phyloP scores from a whole-genome alignment of 1,140 invertebrate genomes.

The Conus betulinus region DNA sequence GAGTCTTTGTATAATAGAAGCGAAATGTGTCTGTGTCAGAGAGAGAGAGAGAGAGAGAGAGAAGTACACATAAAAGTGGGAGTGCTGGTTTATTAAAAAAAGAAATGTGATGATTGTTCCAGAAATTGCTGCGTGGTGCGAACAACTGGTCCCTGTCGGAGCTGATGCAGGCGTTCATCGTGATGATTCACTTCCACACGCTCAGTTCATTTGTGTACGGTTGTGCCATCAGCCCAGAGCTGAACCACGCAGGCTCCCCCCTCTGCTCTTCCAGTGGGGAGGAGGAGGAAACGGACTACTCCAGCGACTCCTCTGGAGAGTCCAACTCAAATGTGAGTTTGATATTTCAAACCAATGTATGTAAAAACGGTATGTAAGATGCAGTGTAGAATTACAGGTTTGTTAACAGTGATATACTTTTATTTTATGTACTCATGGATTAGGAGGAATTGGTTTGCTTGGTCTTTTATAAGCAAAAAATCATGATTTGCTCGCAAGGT shows the following conservation, averaged over 20 bases:
- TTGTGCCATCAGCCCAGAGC: constrained; percentile 87
- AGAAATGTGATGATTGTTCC: constrained; percentile 23
- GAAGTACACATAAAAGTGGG: too few relatives aligned
- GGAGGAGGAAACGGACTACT: constrained; percentile 37
- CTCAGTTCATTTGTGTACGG: constrained; percentile 91
- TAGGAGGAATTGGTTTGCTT: too few relatives aligned
- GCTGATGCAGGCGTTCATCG: constrained; percentile 89
- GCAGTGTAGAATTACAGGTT: too few relatives aligned
- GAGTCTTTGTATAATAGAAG: too few relatives aligned
- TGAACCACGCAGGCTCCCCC: constrained; percentile 58
- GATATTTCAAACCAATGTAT: not conserved
- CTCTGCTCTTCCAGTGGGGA: constrained; percentile 48
- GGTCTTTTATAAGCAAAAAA: too few relatives aligned
- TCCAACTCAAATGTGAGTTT: constrained; percentile 13
- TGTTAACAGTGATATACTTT: too few relatives aligned
- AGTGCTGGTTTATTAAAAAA: too few relatives aligned
- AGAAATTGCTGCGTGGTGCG: constrained; percentile 65
- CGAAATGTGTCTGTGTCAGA: too few relatives aligned
- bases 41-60: too few relatives aligned
- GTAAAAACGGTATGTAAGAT: too few relatives aligned
- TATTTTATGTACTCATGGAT: too few relatives aligned
- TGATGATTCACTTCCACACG: constrained; percentile 91
- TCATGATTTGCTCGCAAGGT: too few relatives aligned
- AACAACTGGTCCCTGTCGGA: constrained; percentile 90
- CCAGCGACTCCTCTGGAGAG: constrained; percentile 36